phyloP scores from a whole-genome alignment of 2,888 invertebrate species.

The Tachina grossa region DNA sequence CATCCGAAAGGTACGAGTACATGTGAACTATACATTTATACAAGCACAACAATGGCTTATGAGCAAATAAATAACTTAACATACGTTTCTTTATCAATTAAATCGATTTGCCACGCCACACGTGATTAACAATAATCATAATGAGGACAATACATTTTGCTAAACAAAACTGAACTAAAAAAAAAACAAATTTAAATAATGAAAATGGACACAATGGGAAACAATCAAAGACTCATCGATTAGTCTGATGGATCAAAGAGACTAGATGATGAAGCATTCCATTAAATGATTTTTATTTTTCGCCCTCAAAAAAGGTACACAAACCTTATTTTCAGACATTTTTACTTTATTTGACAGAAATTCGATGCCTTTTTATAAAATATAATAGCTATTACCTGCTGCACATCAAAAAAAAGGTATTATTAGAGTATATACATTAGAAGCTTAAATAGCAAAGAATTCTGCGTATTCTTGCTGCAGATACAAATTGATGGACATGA shows the following conservation, averaged over 20 bases:
- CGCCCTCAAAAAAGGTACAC: conserved; percentile 1
- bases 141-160: conserved; percentile 3
- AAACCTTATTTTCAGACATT: not conserved
- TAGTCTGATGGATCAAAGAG: conserved; percentile 32
- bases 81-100: conserved; percentile 56
- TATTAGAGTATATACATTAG: not conserved
- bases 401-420: not conserved
- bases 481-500: conserved; percentile 6
- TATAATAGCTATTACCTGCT: not conserved
- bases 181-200: conserved; percentile 4
- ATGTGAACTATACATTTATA: not conserved
- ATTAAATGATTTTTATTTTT: conserved; percentile 9
- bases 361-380: conserved; percentile 1
- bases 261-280: conserved; percentile 17
- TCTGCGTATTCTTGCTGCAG: conserved; percentile 9
- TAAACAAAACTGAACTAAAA: not conserved
- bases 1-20: conserved; percentile 20
- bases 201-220: conserved; percentile 4
- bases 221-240: conserved; percentile 3
- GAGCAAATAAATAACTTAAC: conserved; percentile 18
- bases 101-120: conserved; percentile 54
- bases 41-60: not conserved
- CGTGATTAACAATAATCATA: conserved; percentile 47
- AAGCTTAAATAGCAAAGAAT: conserved; percentile 3
- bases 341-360: not conserved